Evolutionary conservation across 2,797 vertebrate species (phyloP).

Genomic region (Microctenopoma lineatum): DNA sequence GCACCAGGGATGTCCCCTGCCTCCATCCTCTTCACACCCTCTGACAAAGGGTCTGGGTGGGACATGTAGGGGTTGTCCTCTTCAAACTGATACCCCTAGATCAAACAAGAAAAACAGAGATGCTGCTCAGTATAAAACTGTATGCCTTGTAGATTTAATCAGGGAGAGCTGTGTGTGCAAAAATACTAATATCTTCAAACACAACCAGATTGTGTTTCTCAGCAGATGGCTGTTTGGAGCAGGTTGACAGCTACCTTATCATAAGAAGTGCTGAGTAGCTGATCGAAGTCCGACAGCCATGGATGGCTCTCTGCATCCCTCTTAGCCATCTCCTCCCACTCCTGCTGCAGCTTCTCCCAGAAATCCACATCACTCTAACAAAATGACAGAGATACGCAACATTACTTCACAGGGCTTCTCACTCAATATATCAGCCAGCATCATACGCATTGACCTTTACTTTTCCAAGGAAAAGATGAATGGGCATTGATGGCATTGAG

Average conservation of each 20-base stretch:
- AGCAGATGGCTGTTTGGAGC: conserved; percentile 15
- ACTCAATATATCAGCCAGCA: not conserved
- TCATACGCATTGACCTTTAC: conserved; percentile 25
- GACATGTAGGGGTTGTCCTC: conserved; percentile 94
- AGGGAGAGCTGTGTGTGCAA: not conserved
- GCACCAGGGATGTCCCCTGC: conserved; percentile 96
- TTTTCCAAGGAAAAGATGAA: conserved; percentile 6
- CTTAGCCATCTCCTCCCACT: conserved; percentile 99
- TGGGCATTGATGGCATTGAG: conserved; percentile 6
- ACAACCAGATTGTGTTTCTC: conserved; percentile 9
- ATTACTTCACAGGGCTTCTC: conserved; percentile 22
- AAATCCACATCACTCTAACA: conserved; percentile 96
- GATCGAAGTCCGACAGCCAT: conserved; percentile 98
- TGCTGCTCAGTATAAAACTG: not conserved
- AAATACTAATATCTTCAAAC: conserved; percentile 26
- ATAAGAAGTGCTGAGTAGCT: conserved; percentile 89
- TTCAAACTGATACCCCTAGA: conserved; percentile 96
- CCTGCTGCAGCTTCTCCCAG: conserved; percentile 99
- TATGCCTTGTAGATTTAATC: not conserved
- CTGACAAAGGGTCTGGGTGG: conserved; percentile 91
- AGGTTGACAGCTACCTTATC: conserved; percentile 88
- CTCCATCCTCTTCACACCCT: conserved; percentile 90
- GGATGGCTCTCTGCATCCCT: conserved; percentile 96
- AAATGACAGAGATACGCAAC: conserved; percentile 41
- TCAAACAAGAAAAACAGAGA: conserved; percentile 17